Conservation (phyloP, 1,140 invertebrate species). For the Sycophila sp. region DNA sequence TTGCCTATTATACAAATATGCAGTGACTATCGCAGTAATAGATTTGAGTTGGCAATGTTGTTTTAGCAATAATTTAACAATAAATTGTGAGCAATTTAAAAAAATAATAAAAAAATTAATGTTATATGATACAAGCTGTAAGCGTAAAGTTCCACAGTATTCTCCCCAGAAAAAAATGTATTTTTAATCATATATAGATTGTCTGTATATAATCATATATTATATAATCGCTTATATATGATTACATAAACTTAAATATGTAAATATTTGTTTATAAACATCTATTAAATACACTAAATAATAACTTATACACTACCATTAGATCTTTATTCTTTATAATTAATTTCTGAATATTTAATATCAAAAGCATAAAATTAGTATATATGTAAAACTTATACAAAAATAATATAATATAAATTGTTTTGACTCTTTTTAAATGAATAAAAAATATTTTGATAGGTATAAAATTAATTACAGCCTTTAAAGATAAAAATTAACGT, state of each 20-base stretch:
- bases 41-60: conserved; percentile 14
- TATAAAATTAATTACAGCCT: not conserved
- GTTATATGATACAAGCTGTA: conserved; percentile 15
- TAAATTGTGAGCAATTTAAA: conserved; percentile 4
- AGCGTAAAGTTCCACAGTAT: conserved; percentile 7
- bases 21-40: not conserved
- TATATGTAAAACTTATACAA: too few relatives aligned
- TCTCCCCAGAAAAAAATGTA: conserved; percentile 9
- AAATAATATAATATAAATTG: too few relatives aligned
- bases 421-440: too few relatives aligned
- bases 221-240: not conserved
- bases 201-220: conserved; percentile 16
- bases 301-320: conserved; percentile 27
- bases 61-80: not conserved
- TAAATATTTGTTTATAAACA: not conserved
- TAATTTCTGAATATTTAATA: not conserved
- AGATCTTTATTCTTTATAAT: conserved; percentile 1
- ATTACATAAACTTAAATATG: conserved; percentile 14
- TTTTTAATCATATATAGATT: not conserved
- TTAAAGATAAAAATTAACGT: not conserved
- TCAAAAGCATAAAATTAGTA: too few relatives aligned
- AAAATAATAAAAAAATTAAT: conserved; percentile 12
- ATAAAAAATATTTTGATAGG: too few relatives aligned
- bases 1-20: conserved; percentile 20
- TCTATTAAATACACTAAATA: not conserved